Evolutionary conservation across 1,140 invertebrate species (phyloP).

Genomic region (Riptortus pedestris): DNA sequence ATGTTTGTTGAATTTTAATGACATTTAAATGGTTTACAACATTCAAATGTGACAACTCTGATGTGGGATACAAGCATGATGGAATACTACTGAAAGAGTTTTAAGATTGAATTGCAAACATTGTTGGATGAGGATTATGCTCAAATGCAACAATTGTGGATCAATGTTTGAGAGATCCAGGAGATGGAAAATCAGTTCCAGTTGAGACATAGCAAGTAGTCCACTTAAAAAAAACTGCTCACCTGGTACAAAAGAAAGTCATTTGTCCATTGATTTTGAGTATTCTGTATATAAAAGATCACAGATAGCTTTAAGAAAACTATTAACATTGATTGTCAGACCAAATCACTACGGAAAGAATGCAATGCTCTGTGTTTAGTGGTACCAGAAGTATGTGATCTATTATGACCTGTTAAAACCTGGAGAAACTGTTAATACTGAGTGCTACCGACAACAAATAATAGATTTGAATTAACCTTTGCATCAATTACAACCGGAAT

Average conservation of each 20-base stretch:
- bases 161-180: neutral
- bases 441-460: neutral
- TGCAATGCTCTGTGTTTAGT: neutral
- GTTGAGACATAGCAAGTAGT: neutral
- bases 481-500: neutral
- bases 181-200: neutral
- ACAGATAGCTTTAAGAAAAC: neutral
- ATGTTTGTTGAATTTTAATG: neutral
- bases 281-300: neutral
- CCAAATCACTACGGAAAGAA: neutral
- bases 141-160: conserved; percentile 11
- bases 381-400: neutral
- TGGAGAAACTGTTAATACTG: neutral
- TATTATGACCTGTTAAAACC: neutral
- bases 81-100: neutral
- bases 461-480: neutral
- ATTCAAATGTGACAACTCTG: neutral
- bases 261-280: neutral
- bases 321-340: neutral
- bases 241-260: neutral
- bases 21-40: neutral
- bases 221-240: neutral
- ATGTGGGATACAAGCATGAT: neutral
- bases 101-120: neutral
- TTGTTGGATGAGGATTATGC: neutral